Conservation (phyloP, 1,140 invertebrate species). For the Aplysia californica region DNA sequence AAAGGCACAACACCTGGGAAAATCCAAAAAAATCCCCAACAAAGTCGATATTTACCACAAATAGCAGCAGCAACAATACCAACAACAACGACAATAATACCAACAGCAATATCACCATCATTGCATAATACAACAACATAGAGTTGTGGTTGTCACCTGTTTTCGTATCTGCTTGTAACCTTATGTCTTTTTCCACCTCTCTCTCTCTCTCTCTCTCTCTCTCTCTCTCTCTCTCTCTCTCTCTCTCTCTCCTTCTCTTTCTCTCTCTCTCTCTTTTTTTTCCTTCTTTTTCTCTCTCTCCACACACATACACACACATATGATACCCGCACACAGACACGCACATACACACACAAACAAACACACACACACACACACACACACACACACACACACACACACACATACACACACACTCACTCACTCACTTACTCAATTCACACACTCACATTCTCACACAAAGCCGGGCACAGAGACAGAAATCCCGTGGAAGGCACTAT, state of each 20-base stretch:
- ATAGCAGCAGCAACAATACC: neutral
- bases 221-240: neutral
- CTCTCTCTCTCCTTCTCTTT: neutral
- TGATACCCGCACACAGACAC: neutral
- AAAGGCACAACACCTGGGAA: neutral
- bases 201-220: slow-evolving; percentile 3
- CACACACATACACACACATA: neutral
- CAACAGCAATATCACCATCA: neutral
- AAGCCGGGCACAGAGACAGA: neutral
- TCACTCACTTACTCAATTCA: neutral
- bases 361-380: slow-evolving; percentile 16
- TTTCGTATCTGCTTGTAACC: neutral
- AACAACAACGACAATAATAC: neutral
- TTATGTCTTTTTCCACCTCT: neutral
- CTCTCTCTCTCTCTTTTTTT: no score
- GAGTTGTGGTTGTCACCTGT: neutral
- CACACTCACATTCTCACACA: neutral
- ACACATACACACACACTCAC: slow-evolving; percentile 6
- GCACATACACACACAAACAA: no score
- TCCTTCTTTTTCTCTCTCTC: no score
- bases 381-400: slow-evolving; percentile 27
- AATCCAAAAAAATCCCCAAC: neutral
- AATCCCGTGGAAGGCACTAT: neutral
- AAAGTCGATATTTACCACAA: neutral
- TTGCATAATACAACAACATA: neutral